Evolutionary conservation across 2,113 vertebrate species (phyloP).

Genomic region (Tiliqua scincoides): DNA sequence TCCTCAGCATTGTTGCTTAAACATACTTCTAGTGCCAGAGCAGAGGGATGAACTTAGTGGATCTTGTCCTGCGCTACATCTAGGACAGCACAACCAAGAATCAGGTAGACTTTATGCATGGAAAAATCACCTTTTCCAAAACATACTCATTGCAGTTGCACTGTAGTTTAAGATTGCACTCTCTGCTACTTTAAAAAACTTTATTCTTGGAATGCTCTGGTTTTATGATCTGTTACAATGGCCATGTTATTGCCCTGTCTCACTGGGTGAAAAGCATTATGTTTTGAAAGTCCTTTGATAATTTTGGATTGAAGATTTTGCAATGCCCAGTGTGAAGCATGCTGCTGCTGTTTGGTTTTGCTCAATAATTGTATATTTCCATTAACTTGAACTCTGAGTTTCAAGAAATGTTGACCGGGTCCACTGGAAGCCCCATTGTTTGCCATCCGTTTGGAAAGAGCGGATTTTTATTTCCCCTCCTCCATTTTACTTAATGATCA

Average conservation of each 20-base stretch:
- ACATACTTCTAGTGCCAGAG: not conserved
- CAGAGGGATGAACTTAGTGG: not conserved
- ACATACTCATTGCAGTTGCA: not conserved
- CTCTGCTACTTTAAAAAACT: not conserved
- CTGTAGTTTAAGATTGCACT: not conserved
- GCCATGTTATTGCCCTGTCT: not conserved
- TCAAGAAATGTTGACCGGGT: constrained; percentile 18
- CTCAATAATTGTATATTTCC: constrained; percentile 42
- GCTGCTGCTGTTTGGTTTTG: constrained; percentile 50
- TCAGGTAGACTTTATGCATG: not conserved
- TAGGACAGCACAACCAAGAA: not conserved
- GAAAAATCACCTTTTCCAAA: not conserved
- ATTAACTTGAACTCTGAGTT: constrained; percentile 22
- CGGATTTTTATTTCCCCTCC: not conserved
- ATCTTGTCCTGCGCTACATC: not conserved
- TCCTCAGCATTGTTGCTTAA: not conserved
- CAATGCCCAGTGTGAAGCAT: constrained; percentile 38
- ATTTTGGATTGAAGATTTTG: constrained; percentile 54
- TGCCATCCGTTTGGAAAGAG: constrained; percentile 1
- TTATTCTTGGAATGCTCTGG: constrained; percentile 1
- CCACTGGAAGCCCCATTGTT: constrained; percentile 34
- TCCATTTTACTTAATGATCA: constrained; percentile 1
- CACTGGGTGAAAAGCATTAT: not conserved
- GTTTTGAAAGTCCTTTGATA: constrained; percentile 58
- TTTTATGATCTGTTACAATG: constrained; percentile 21